phyloP scores from a whole-genome alignment of 2,113 vertebrate genomes.

The Dicerorhinus sumatrensis region DNA sequence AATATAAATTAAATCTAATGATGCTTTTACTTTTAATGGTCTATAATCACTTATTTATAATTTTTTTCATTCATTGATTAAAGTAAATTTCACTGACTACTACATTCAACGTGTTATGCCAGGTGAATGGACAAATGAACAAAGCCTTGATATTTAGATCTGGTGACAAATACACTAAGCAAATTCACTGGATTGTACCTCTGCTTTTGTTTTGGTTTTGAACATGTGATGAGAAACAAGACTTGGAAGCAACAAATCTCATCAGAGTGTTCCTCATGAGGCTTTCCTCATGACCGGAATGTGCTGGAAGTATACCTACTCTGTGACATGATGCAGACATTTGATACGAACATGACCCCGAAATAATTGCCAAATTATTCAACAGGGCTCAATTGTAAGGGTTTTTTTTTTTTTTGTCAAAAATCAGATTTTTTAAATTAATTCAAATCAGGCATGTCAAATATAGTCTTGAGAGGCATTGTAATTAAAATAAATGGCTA shows the following conservation, averaged over 20 bases:
- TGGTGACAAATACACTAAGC: not conserved
- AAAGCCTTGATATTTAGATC: not conserved
- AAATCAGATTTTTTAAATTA: constrained; percentile 10
- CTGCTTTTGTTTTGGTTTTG: not conserved
- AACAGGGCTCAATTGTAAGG: not conserved
- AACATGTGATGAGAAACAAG: not conserved
- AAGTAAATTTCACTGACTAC: not conserved
- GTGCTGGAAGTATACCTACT: not conserved
- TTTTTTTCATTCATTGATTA: not conserved
- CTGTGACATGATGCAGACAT: not conserved
- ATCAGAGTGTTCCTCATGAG: not conserved
- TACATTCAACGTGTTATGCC: not conserved
- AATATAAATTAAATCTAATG: not conserved
- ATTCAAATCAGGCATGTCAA: constrained; percentile 1
- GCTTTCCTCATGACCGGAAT: not conserved
- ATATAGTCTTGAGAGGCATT: not conserved
- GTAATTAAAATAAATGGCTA: constrained; percentile 30
- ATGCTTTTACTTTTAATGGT: not conserved
- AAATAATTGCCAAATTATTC: not conserved
- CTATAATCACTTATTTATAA: not conserved
- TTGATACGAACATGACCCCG: not conserved
- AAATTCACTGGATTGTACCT: not conserved
- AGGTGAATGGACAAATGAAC: not conserved
- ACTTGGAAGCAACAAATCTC: not conserved
- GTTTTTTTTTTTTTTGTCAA: not conserved